These are phyloP conservation scores for Sericinus montela DNA, from an alignment of 2,888 invertebrate genomes.

Conservation along the genomic window DNA sequence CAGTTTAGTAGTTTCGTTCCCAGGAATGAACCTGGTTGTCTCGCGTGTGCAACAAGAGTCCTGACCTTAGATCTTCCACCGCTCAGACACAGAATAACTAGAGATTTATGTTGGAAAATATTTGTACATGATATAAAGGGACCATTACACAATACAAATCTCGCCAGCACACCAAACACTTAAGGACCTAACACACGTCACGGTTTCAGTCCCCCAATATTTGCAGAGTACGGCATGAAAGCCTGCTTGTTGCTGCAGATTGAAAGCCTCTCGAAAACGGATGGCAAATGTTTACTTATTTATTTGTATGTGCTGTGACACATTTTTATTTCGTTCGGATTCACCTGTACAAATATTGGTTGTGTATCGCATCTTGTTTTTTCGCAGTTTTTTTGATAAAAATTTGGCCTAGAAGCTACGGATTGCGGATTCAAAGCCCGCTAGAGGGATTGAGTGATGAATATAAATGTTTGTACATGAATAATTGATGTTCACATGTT, in stretches of 20 bases:
- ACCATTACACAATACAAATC: background rate
- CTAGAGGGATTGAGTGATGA: too few species aligned
- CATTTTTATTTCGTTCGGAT: constrained; percentile 27
- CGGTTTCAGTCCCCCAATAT: constrained; percentile 34
- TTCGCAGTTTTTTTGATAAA: too few species aligned
- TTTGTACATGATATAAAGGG: constrained; percentile 6
- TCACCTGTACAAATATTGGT: constrained; percentile 13
- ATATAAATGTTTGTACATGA: too few species aligned
- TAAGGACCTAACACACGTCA: constrained; percentile 12
- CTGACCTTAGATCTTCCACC: too few species aligned
- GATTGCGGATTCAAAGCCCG: too few species aligned
- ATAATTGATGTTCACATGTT: too few species aligned
- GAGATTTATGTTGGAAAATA: constrained; percentile 4
- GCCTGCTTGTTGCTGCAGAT: constrained; percentile 45
- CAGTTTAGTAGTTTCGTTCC: too few species aligned
- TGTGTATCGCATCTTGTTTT: background rate
- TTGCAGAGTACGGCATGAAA: constrained; percentile 39
- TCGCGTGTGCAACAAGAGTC: too few species aligned
- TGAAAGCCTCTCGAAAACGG: constrained; percentile 50
- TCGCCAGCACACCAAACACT: constrained; percentile 17
- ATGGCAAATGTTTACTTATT: constrained; percentile 45
- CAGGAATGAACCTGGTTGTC: too few species aligned
- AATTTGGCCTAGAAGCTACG: too few species aligned
- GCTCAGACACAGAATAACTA: too few species aligned
- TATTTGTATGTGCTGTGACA: constrained; percentile 29